Evolutionary conservation across 2,888 invertebrate species (phyloP).

Genomic region (Drosophila greeni): DNA sequence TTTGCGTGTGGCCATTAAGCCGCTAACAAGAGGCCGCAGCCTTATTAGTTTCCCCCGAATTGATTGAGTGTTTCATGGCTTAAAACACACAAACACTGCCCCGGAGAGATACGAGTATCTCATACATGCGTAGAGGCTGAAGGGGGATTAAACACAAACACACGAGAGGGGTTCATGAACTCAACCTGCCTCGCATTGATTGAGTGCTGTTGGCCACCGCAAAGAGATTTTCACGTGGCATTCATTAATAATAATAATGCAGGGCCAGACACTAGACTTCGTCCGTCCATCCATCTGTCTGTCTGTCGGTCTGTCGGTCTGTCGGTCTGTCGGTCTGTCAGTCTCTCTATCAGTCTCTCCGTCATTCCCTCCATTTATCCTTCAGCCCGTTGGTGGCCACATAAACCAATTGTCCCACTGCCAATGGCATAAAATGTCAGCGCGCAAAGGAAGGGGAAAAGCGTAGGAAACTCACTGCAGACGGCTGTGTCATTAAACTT

Average conservation of each 20-base stretch:
- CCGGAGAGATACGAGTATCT: neutral
- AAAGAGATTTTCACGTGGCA: constrained; percentile 70
- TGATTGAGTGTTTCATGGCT: constrained; percentile 50
- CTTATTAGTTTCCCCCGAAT: constrained; percentile 38
- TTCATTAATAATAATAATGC: constrained; percentile 73
- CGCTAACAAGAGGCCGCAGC: constrained; percentile 30
- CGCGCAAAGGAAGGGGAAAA: neutral
- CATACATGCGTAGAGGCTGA: neutral
- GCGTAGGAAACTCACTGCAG: constrained; percentile 29
- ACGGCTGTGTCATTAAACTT: constrained; percentile 85
- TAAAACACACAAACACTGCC: constrained; percentile 27
- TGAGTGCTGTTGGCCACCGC: constrained; percentile 63
- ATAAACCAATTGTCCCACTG: constrained; percentile 70
- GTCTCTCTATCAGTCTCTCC: constrained; percentile 9
- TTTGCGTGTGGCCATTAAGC: constrained; percentile 24
- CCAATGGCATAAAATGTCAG: constrained; percentile 43
- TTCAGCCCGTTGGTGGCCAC: constrained; percentile 35
- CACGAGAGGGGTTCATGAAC: constrained; percentile 17
- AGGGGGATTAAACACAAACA: constrained; percentile 14
- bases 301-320: constrained; percentile 10
- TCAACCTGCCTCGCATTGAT: constrained; percentile 52
- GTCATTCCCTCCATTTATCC: neutral
- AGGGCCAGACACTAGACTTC: constrained; percentile 47
- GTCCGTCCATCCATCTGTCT: constrained; percentile 13
- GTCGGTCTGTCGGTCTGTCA: constrained; percentile 13